Percentiles rank a stretch among this genome's conserved stretches.
Evolutionary conservation across 2,888 invertebrate species (phyloP).

Genomic region (Belgica antarctica): DNA sequence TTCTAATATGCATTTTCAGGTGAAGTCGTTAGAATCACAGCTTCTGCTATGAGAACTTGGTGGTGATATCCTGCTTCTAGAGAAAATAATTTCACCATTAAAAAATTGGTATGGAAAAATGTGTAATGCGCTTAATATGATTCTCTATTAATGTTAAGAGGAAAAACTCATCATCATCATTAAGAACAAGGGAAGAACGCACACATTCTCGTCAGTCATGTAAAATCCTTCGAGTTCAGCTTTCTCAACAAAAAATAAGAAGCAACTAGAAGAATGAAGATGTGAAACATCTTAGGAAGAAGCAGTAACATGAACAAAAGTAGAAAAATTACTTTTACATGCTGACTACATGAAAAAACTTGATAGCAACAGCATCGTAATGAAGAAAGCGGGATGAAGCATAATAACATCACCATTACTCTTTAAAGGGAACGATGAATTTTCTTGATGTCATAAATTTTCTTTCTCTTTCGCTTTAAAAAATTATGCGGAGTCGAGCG

Average conservation of each 20-base stretch:
- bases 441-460: not conserved
- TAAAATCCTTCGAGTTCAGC: not conserved
- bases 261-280: not conserved
- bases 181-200: conserved; percentile 18
- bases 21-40: too few relatives aligned
- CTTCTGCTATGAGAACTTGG: too few relatives aligned
- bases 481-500: not conserved
- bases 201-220: conserved; percentile 1
- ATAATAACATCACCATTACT: not conserved
- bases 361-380: conserved; percentile 23
- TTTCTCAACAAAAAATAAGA: not conserved
- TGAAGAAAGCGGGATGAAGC: not conserved
- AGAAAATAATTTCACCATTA: not conserved
- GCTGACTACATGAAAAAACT: not conserved
- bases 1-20: too few relatives aligned
- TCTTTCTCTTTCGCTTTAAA: too few relatives aligned
- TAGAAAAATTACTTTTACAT: not conserved
- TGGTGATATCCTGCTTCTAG: not conserved
- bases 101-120: conserved; percentile 27
- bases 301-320: not conserved
- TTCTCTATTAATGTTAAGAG: conserved; percentile 37
- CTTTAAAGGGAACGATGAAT: not conserved
- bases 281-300: conserved; percentile 11
- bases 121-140: conserved; percentile 36
- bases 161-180: conserved; percentile 39